These are phyloP conservation scores for Struthio camelus DNA, from an alignment of 2,113 vertebrate genomes.

Conservation along the genomic window DNA sequence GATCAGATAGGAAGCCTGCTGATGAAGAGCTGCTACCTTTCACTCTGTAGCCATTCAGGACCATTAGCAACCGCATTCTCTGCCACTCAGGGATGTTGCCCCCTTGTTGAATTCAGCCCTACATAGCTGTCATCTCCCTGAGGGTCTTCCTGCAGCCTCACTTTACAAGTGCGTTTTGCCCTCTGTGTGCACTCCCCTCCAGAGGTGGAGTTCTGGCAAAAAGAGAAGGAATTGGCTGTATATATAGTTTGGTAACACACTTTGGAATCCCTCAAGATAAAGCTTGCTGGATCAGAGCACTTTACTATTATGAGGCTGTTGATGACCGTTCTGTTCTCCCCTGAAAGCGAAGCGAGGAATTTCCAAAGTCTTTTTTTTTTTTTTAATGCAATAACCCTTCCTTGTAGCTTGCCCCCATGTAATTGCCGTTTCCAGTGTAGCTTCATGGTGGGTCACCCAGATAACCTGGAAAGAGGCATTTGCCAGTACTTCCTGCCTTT, in stretches of 20 bases:
- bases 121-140: not conserved
- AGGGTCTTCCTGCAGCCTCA: not conserved
- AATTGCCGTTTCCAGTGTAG: not conserved
- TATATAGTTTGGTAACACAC: not conserved
- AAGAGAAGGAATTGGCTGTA: not conserved
- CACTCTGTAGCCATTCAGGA: accelerated
- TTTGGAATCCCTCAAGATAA: not conserved
- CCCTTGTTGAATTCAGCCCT: not conserved
- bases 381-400: not conserved
- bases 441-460: not conserved
- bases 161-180: not conserved
- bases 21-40: not conserved
- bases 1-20: not conserved
- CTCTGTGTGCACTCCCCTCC: not conserved
- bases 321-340: not conserved
- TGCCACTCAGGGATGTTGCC: not conserved
- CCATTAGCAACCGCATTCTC: not conserved
- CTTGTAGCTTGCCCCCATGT: not conserved
- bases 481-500: not conserved
- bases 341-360: not conserved
- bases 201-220: not conserved
- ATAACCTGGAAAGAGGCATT: not conserved
- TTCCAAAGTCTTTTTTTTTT: not conserved
- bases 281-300: not conserved
- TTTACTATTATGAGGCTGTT: not conserved